Base-by-base conservation (phyloP, 2,888 invertebrate species). In the Hirtodrosophila trivittata region DNA sequence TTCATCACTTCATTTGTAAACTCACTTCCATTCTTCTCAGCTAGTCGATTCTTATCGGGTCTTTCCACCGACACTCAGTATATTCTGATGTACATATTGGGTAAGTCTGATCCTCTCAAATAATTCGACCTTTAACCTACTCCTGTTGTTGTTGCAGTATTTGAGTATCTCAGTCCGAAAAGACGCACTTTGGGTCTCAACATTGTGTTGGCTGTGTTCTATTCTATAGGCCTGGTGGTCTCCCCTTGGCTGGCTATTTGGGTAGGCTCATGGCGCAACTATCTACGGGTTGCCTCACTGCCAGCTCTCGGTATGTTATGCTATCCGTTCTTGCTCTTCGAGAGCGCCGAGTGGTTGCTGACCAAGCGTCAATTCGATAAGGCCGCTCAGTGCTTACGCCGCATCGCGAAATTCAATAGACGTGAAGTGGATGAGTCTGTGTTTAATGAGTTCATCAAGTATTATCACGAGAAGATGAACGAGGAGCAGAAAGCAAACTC, bases 261-360 rank as follows among this genome's bases (percentile, higher is more conserved):
- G 59, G 73, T 92, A 1, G 89, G 91, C 9, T 80, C 86, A 38
- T 93, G 93, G 93, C 90, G 92, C 21, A 77, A 74, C 12, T 92
- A 93, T 69, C 87, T 93, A 1, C 76, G 92, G 37, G 88, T 90
- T 1, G 90, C 92, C 0, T 91, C 92, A 0, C 51, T 92, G 26
- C 93, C 93, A 0, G 91, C 92, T 12, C 30, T 91, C 1, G 62
- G 89, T 0, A 90, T 92, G 3, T 80, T 92, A 14, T 32, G 82
- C 0, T 92, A 92, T 76, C 93, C 92, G 21, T 89, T 91, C n/a
- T 71, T 92, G n/a, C 90, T 91, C 1, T 92, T 93, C 4, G 93
- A 93, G 87, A 93, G 93, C 72, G 93, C 92, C 0, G 92, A 92
- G 72, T 93, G 93, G 93, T 80, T 93, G 21, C 87, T 93, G 9